These are phyloP conservation scores for Tetramorium parvispinum DNA, from an alignment of 1,140 invertebrate species.

Conservation along the genomic window DNA sequence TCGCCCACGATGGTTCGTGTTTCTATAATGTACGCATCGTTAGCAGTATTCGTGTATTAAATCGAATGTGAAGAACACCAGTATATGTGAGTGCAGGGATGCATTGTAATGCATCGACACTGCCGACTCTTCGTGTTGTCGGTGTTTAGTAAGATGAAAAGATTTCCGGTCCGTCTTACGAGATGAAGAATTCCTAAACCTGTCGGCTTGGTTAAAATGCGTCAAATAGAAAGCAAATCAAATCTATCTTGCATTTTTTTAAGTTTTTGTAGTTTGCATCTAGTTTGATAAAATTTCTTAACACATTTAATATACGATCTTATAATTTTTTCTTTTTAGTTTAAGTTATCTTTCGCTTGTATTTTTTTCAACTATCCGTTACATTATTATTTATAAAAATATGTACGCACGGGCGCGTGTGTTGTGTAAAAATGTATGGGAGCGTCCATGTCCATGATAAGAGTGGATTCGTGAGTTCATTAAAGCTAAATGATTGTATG, in stretches of 20 bases:
- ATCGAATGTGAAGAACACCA: constrained; percentile 40
- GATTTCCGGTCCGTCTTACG: not conserved
- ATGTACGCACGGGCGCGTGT: not conserved
- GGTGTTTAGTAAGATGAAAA: not conserved
- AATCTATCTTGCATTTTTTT: not conserved
- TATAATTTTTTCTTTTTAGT: not conserved
- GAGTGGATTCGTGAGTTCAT: not conserved
- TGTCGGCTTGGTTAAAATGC: not conserved
- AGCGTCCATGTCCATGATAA: not conserved
- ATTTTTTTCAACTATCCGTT: not conserved
- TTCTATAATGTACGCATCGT: constrained; percentile 81
- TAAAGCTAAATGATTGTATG: not conserved
- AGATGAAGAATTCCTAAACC: not conserved
- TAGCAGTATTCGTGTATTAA: constrained; percentile 72
- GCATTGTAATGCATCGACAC: constrained; percentile 29
- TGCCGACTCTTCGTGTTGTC: not conserved
- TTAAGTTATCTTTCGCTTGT: not conserved
- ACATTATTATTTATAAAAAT: not conserved
- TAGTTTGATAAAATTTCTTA: not conserved
- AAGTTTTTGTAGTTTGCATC: not conserved
- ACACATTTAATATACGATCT: not conserved
- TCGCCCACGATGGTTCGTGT: constrained; percentile 82
- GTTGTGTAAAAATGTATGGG: not conserved
- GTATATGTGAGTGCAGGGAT: constrained; percentile 18
- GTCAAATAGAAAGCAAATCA: not conserved